A percentile compares a stretch with the other conserved stretches of the same genome.
Conservation (phyloP, 2,113 vertebrate species). For the Nyctibius bracteatus region DNA sequence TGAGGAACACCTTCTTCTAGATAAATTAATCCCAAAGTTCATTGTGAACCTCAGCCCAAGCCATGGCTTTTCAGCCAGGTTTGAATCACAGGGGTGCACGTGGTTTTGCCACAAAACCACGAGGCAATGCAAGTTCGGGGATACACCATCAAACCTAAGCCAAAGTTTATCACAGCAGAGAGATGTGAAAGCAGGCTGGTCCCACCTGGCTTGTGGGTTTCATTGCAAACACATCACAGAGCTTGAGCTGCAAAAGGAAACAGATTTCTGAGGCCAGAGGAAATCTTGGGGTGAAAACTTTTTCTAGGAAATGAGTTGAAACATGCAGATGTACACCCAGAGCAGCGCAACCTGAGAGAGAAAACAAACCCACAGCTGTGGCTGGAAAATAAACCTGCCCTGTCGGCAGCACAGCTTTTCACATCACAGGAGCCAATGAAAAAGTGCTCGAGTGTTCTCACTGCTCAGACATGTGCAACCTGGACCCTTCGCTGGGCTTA, state of each 20-base stretch:
- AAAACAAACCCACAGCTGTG: slow-evolving; percentile 48
- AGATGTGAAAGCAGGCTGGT: neutral
- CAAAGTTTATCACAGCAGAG: neutral
- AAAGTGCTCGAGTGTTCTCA: slow-evolving; percentile 73
- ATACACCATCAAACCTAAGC: neutral
- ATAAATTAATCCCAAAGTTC: neutral
- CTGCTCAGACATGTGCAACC: slow-evolving; percentile 84
- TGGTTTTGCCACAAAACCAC: neutral
- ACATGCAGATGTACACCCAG: slow-evolving; percentile 11
- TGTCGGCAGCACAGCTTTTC: slow-evolving; percentile 37
- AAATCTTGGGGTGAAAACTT: slow-evolving; percentile 4
- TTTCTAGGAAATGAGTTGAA: slow-evolving; percentile 40
- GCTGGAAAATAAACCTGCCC: slow-evolving; percentile 55
- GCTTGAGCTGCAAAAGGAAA: neutral
- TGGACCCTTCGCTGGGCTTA: slow-evolving; percentile 80
- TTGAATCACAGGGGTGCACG: neutral
- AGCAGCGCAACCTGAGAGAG: slow-evolving; percentile 8
- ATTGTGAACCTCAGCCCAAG: neutral
- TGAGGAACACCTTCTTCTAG: neutral
- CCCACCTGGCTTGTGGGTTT: neutral
- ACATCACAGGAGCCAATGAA: slow-evolving; percentile 67
- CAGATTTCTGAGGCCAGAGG: neutral
- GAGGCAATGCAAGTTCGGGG: neutral
- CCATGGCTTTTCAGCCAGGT: neutral
- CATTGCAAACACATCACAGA: neutral